Evolutionary conservation across 1,140 invertebrate genomes (phyloP).

Genomic region (Temnothorax longispinosus): DNA sequence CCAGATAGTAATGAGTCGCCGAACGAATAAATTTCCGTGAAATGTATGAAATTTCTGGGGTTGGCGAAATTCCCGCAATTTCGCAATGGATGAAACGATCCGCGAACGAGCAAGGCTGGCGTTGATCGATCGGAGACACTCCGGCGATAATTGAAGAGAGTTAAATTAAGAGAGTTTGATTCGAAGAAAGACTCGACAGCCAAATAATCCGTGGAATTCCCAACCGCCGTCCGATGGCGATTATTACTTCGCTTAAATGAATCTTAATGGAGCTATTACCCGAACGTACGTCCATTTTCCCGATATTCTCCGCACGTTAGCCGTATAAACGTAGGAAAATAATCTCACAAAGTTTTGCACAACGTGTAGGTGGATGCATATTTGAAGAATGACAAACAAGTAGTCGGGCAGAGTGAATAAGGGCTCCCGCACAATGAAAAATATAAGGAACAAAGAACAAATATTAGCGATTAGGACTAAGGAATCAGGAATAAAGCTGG

Average conservation of each 20-base stretch:
- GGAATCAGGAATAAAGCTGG: too few relatives aligned
- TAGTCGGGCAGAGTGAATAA: not conserved
- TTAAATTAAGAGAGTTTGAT: conserved; percentile 45
- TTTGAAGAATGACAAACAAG: not conserved
- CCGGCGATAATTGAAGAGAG: conserved; percentile 37
- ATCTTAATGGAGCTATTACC: conserved; percentile 38
- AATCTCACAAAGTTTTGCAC: not conserved
- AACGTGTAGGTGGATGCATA: not conserved
- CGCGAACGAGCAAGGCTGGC: not conserved
- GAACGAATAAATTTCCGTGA: not conserved
- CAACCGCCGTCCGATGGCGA: not conserved
- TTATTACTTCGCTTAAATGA: conserved; percentile 30
- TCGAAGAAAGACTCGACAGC: conserved; percentile 18
- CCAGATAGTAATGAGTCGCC: not conserved
- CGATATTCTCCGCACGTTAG: not conserved
- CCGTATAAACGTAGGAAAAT: not conserved
- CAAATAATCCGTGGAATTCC: conserved; percentile 37
- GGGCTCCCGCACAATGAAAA: too few relatives aligned
- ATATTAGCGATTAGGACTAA: too few relatives aligned
- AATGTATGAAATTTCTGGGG: not conserved
- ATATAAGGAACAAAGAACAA: too few relatives aligned
- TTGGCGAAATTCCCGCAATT: not conserved
- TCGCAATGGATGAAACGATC: not conserved
- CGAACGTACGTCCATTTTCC: not conserved
- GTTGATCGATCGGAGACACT: conserved; percentile 6